Base-by-base conservation (phyloP, 2,888 invertebrate genomes). In the Athalia rosae region DNA sequence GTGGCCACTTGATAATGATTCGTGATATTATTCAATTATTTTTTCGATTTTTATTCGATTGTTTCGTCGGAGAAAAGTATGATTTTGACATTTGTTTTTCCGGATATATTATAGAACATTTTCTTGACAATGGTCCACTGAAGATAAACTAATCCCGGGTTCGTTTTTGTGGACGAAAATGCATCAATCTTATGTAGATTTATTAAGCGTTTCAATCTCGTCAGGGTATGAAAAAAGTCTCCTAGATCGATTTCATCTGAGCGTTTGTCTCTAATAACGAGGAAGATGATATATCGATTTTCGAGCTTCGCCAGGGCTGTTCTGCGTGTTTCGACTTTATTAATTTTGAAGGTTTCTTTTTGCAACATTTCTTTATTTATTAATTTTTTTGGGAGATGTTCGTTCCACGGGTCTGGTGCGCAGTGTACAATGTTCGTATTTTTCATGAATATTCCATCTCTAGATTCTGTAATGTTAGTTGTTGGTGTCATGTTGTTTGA, bases 281-380 rank as follows among this genome's bases (percentile, higher is more conserved):
- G 11, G 5, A 47, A 15, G 41, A 64, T 7, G 8, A 64, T 15
- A 64, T 64, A 43, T 45, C 64, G 64, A 1, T 48, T 4, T 43
- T 43, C 45, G 9, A 43, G 47, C 64, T 43, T n/a, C 43, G 64
- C 47, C 6, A 3, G 64, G 4, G 28, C 8, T 64, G 64, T 48
- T 64, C 7, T 45, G 13, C 43, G 41, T 64, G 13, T 64, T 7
- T 41, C 64, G 9, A 45, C 64, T 43, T 28, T 48, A 64, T 43
- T 45, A 13, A 3, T 13, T 5, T 4, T n/a, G 28, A 45, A 47
- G 43, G 45, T 13, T 45, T 48, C 64, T n/a, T 47, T 64, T 4
- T n/a, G 47, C 5, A 64, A n/a, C 48, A 64, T 45, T n/a, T 64
- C 64, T 43, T 64, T 43, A 6, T 64, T 28, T 64, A 64, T 4